Base-by-base conservation (phyloP, 1,140 invertebrate species). In the Drosophila malerkotliana region DNA sequence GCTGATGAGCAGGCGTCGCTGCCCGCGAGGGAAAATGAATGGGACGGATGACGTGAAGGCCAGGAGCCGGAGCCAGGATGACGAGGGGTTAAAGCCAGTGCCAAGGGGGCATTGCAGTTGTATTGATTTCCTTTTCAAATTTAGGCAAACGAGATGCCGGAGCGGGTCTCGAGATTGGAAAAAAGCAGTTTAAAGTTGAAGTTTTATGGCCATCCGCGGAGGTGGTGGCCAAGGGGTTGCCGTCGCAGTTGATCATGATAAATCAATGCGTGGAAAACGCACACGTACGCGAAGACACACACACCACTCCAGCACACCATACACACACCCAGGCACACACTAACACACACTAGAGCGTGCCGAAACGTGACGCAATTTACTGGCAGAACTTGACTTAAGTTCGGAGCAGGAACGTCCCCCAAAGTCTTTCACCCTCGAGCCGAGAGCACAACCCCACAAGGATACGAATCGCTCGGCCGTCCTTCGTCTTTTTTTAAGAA, bases 291-390 rank as follows among this genome's bases (percentile, higher is more conserved):
- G 60, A 49, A 63, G n/a, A 53, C 34, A 61, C 54, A 76, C 53
- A 67, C 30, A 53, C 32, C 24, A 56, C 57, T 51, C 56, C 44
- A 18, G 9, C 28, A 67, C 58, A 82, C 51, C 62, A 14, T 32
- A 49, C 24, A 24, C 32, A 44, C 48, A 34, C 24, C 45, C 37
- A 49, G 39, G 66, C 63, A 80, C 32, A 32, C 32, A 32, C 32
- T 12, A 10, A 66, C 47, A 54, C 47, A 60, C 37, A 72, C 53
- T 49, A 71, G 72, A 83, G 79, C 76, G 68, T 88, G 72, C 76
- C 76, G 79, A 88, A 88, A 88, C 83, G 83, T 88, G 83, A 88
- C 84, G 83, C 83, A 88, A 88, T 88, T 88, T 88, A 88, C 83
- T 85, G 82, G 74, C 82, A 85, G 69, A 82, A 85, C 82, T 85